Base-by-base conservation (phyloP, 1,140 invertebrate species). In the Arion vulgaris region DNA sequence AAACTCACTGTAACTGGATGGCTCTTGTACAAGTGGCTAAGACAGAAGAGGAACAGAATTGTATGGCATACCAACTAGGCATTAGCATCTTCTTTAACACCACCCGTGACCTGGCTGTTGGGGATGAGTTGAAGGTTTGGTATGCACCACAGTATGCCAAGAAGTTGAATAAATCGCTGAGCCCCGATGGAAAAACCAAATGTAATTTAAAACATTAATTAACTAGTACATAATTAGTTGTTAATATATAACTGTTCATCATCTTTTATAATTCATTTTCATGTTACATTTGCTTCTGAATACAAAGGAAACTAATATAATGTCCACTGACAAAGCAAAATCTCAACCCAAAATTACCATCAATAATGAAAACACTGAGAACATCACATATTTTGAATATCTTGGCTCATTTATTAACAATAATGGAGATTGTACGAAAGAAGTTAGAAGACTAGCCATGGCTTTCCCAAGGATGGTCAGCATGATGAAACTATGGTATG, bases 1-100 rank as follows among this genome's bases (percentile, higher is more conserved):
- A 92, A 78, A 87, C 90, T 85, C 88, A 90, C 51, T 92, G 91
- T 87, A 92, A 92, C 86, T 92, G 91, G 91, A 78, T 92, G 84
- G 89, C 89, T 66, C 84, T 92, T 77, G 87, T 92, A 0, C 87
- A 85, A 62, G 85, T 88, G 19, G 91, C 91, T 4, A 36, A 36
- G 0, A 83, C 73, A 0, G 71, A 68, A 28, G 84, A 83, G 32
- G 85, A 90, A 32, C 89, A 91, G 83, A 92, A 92, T 83, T 88
- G 87, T 69, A 92, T 92, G 74, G 91, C 90, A 0, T 90, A 91
- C 82, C 90, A 91, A 75, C 82, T 91, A 51, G 88, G 87, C 28
- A 84, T 85, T 36, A 91, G 91, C 75, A 88, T 92, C 62, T 91
- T 86, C 86, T 92, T 90, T 85, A 90, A 84, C 81, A 89, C 89